Conservation (phyloP, 1,140 invertebrate species). For the Hylyphantes graminicola region DNA sequence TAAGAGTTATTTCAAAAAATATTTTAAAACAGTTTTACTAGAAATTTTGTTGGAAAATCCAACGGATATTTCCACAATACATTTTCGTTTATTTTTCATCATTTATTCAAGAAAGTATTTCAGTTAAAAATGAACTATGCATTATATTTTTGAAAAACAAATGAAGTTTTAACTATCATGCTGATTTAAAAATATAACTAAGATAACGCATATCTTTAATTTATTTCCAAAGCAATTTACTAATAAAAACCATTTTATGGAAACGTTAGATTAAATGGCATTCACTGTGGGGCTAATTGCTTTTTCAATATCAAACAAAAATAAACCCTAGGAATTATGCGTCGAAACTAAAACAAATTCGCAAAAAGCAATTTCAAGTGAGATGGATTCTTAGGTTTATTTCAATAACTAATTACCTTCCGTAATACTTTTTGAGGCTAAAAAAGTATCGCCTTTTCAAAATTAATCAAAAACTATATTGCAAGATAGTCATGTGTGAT, state of each 20-base stretch:
- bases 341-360: background rate
- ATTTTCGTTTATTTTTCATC: too few species aligned
- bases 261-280: background rate
- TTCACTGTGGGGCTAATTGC: constrained; percentile 16
- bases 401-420: constrained; percentile 34
- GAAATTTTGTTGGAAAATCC: too few species aligned
- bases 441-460: constrained; percentile 18
- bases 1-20: too few species aligned
- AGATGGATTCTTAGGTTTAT: background rate
- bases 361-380: constrained; percentile 1
- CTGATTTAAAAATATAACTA: background rate
- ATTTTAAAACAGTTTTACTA: too few species aligned
- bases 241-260: background rate
- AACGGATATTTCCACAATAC: too few species aligned
- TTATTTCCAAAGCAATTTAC: background rate
- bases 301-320: constrained; percentile 33
- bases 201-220: background rate
- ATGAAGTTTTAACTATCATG: too few species aligned
- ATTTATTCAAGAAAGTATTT: too few species aligned
- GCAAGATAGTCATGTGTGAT: background rate
- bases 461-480: constrained; percentile 32
- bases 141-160: too few species aligned
- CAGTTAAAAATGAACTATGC: too few species aligned
- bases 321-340: background rate
- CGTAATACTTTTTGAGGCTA: constrained; percentile 17